Base-by-base conservation (phyloP, 2,797 vertebrate genomes). In the Pogonophryne albipinna region DNA sequence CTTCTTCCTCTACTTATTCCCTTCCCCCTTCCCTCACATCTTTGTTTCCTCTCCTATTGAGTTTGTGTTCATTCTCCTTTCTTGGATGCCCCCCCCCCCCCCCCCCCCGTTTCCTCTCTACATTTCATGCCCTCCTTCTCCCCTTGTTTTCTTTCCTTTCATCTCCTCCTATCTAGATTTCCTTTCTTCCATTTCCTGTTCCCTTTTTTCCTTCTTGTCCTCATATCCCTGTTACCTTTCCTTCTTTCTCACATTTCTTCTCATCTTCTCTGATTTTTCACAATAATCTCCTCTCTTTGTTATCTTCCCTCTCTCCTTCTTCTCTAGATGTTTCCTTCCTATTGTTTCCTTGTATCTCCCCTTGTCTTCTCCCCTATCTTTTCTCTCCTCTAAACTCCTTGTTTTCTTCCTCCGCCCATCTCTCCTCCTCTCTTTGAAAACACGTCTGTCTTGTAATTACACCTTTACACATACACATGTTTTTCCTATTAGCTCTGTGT, bases 401-500 rank as follows among this genome's bases (percentile, higher is more conserved):
- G 13, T 45, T 31, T 31, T 51, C 42, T 66, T 62, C 53, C 9
- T 1, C 41, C 44, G 49, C 50, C 60, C 51, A 16, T 49, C 45
- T 42, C 34, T 10, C 27, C 77, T 83, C 51, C 63, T 76, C 60
- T 84, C 81, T 81, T 87, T 85, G 84, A 92, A 87, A 87, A 76
- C 83, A 81, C 62, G 76, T 76, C 88, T 83, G 77, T 78, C 85
- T 85, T 86, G 84, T 94, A 94, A 94, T 95, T 93, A 93, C 85
- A 93, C 85, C 87, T 91, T 83, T 55, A 79, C 78, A 86, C 88
- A 68, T 84, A 93, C 83, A 84, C 84, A 90, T 87, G 90, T 90
- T 92, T 92, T 92, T 93, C 83, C 76, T 79, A 89, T 95, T 94
- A 92, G 87, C 84, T 49, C 69, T 61, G 83, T 49, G 47, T 74